Evolutionary conservation across 2,888 invertebrate species (phyloP).

Genomic region (Apotomis capreana): DNA sequence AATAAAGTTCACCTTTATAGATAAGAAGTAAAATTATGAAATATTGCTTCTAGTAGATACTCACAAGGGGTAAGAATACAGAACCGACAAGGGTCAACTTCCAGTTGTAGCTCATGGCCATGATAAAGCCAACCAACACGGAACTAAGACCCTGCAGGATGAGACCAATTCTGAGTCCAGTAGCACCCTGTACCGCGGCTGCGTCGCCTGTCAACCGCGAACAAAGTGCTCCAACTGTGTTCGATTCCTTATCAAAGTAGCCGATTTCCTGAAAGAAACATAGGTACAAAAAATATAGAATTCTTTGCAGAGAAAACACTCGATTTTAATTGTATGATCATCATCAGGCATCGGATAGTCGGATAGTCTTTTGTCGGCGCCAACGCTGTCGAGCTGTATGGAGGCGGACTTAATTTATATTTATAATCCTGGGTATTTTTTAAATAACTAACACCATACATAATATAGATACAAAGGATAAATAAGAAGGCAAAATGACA

Average conservation of each 20-base stretch:
- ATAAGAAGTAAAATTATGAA: no score
- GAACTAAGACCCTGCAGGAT: conserved; percentile 85
- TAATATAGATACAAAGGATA: no score
- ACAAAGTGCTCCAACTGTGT: conserved; percentile 85
- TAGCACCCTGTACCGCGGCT: conserved; percentile 85
- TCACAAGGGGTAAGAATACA: conserved; percentile 83
- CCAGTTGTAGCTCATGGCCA: conserved; percentile 84
- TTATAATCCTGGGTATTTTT: no score
- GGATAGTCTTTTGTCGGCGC: no score
- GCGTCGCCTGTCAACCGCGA: conserved; percentile 86
- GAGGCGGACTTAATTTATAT: no score
- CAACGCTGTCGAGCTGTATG: no score
- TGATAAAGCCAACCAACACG: conserved; percentile 81
- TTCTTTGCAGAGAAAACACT: no score
- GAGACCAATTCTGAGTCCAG: conserved; percentile 84
- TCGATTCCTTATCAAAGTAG: conserved; percentile 84
- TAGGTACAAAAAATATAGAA: background rate
- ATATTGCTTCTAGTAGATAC: conserved; percentile 46
- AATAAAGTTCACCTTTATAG: no score
- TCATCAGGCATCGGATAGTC: no score
- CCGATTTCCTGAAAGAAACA: conserved; percentile 79
- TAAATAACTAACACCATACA: no score
- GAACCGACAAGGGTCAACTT: conserved; percentile 85
- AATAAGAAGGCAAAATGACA: no score
- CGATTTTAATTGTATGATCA: no score